Conservation (phyloP, 2,113 vertebrate genomes). For the Gobius niger region DNA sequence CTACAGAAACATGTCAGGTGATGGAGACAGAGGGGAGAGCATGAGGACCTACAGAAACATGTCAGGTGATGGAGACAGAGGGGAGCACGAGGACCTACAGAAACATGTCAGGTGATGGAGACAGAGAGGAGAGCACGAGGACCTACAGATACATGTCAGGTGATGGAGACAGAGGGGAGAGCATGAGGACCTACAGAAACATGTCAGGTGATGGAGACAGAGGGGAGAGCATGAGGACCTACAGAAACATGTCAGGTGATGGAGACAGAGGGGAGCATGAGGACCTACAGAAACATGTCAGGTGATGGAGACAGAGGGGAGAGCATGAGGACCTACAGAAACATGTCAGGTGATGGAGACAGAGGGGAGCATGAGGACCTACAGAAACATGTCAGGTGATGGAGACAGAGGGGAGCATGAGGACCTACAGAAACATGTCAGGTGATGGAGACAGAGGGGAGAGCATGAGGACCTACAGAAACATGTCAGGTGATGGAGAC, state of each 20-base stretch:
- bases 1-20: background rate
- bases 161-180: background rate
- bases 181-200: background rate
- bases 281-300: background rate
- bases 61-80: background rate
- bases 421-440: background rate
- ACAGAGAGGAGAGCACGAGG: background rate
- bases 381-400: background rate
- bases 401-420: background rate
- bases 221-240: background rate
- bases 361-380: background rate
- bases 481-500: too few species aligned
- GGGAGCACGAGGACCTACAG: background rate
- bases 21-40: background rate
- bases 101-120: background rate
- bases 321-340: background rate
- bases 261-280: background rate
- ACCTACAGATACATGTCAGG: background rate
- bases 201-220: too few species aligned
- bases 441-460: background rate
- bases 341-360: too few species aligned
- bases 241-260: background rate
- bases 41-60: background rate
- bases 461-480: background rate
- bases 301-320: background rate